Conservation (phyloP, 2,113 vertebrate species). For the Micronycteris hirsuta region DNA sequence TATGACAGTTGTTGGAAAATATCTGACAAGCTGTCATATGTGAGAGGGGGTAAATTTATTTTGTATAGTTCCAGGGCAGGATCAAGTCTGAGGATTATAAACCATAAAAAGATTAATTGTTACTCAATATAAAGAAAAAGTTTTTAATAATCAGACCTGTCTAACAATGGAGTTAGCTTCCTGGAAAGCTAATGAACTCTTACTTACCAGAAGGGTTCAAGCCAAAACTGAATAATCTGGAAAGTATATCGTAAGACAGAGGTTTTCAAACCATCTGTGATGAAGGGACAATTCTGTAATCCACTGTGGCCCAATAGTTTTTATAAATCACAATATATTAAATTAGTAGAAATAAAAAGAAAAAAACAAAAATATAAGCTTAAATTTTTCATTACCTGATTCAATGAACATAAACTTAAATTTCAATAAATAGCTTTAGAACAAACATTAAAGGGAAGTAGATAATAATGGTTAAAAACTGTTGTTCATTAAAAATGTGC, state of each 20-base stretch:
- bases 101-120: neutral
- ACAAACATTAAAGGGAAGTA: neutral
- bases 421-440: neutral
- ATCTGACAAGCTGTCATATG: neutral
- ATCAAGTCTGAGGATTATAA: neutral
- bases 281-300: neutral
- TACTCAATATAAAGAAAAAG: neutral
- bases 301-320: neutral
- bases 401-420: neutral
- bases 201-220: neutral
- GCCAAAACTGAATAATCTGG: slow-evolving; percentile 6
- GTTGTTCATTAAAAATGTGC: neutral
- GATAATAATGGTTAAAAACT: neutral
- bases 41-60: neutral
- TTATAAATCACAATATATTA: neutral
- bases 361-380: neutral
- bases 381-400: neutral
- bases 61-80: neutral
- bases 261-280: neutral
- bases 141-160: neutral
- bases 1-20: neutral
- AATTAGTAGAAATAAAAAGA: neutral
- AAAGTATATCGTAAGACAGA: neutral
- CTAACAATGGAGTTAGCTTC: neutral
- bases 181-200: neutral